Evolutionary conservation across 2,888 invertebrate species (phyloP).

Genomic region (Pterobdella sp.): DNA sequence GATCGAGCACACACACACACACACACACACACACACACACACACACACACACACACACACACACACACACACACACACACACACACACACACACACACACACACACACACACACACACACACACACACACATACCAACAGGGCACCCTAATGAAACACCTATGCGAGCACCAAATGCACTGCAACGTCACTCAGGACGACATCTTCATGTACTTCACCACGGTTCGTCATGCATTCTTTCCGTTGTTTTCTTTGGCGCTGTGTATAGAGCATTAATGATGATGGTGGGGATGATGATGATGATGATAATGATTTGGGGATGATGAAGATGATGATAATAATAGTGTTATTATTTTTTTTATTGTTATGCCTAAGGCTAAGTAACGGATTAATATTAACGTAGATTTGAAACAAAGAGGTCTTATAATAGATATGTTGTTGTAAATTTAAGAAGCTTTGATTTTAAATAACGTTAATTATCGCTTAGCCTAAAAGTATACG

Average conservation of each 20-base stretch:
- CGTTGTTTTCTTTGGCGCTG: background rate
- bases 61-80: conserved; percentile 16
- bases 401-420: no score
- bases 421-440: no score
- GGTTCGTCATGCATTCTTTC: conserved; percentile 42
- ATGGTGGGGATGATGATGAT: no score
- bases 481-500: no score
- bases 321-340: no score
- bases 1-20: no score
- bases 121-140: conserved; percentile 42
- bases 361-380: no score
- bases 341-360: background rate
- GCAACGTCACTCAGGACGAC: conserved; percentile 53
- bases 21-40: no score
- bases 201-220: conserved; percentile 57
- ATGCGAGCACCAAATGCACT: conserved; percentile 56
- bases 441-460: no score
- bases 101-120: conserved; percentile 13
- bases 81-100: conserved; percentile 11
- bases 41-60: background rate
- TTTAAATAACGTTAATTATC: no score
- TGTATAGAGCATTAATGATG: background rate
- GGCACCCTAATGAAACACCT: conserved; percentile 57
- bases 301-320: no score
- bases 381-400: no score